phyloP scores from a whole-genome alignment of 2,888 invertebrate genomes.

The Mesorhabditis sp. region DNA sequence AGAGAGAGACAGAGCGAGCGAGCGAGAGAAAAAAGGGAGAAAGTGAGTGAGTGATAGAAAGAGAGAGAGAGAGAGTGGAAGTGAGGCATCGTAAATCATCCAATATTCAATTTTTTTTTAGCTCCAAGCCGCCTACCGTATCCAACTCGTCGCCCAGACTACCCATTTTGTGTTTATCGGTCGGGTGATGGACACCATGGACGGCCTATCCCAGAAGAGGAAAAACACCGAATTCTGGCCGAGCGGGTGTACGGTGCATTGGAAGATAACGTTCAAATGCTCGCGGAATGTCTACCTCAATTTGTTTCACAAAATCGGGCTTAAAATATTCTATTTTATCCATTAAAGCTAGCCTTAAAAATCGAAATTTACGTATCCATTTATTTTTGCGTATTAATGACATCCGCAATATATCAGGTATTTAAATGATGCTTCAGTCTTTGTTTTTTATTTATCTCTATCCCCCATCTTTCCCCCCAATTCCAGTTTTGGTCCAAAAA shows the following conservation, averaged over 20 bases:
- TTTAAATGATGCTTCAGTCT: background rate
- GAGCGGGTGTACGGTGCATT: constrained; percentile 5
- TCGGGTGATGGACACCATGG: constrained; percentile 3
- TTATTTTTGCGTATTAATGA: background rate
- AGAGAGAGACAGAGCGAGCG: background rate
- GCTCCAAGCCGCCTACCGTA: background rate
- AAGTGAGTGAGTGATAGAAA: too few species aligned
- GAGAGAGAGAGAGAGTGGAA: too few species aligned
- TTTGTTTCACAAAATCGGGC: background rate
- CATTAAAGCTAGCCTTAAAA: background rate
- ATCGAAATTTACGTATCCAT: background rate
- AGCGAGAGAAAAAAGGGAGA: too few species aligned
- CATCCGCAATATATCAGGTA: too few species aligned
- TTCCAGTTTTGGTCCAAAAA: background rate
- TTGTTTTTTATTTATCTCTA: background rate
- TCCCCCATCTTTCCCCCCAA: background rate
- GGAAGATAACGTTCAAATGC: background rate
- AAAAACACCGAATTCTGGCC: constrained; percentile 1
- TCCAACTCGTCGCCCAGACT: background rate
- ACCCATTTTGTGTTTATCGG: background rate
- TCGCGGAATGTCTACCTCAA: background rate
- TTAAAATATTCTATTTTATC: background rate
- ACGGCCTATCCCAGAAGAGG: background rate
- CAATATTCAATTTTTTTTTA: background rate
- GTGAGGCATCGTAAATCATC: too few species aligned